A percentile compares a stretch with the other conserved stretches of the same genome.
Evolutionary conservation across 1,140 invertebrate genomes (phyloP).

Genomic region (Phenacoccus solenopsis): DNA sequence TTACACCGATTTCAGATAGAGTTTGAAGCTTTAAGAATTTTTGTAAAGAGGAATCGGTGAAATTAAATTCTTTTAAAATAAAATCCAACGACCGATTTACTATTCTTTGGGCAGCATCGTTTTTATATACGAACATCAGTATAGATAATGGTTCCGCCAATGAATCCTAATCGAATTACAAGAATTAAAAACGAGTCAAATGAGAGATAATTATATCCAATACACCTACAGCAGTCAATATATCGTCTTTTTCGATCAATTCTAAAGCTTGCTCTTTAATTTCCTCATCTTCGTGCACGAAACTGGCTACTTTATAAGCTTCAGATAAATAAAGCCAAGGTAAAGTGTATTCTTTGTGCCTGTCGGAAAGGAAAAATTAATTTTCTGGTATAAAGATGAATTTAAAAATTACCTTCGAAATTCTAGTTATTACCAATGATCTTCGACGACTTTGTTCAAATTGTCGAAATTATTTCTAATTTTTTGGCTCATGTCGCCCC

Average conservation of each 20-base stretch:
- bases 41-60: neutral
- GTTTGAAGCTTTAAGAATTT: neutral
- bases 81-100: neutral
- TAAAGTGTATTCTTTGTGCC: neutral
- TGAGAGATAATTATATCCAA: too few relatives aligned
- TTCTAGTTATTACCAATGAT: constrained; percentile 7
- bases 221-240: neutral
- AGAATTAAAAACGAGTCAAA: neutral
- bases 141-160: neutral
- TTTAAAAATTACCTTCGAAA: too few relatives aligned
- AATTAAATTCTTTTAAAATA: neutral
- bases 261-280: neutral
- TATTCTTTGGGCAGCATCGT: neutral
- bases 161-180: neutral
- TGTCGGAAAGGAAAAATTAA: neutral
- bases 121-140: neutral
- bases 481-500: neutral
- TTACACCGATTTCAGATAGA: neutral
- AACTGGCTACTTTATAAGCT: neutral
- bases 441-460: neutral
- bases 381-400: too few relatives aligned
- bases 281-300: neutral
- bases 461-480: neutral
- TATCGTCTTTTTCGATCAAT: neutral
- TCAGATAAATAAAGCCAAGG: neutral